Evolutionary conservation across 2,888 invertebrate species (phyloP).

Genomic region (Spialia ferax): DNA sequence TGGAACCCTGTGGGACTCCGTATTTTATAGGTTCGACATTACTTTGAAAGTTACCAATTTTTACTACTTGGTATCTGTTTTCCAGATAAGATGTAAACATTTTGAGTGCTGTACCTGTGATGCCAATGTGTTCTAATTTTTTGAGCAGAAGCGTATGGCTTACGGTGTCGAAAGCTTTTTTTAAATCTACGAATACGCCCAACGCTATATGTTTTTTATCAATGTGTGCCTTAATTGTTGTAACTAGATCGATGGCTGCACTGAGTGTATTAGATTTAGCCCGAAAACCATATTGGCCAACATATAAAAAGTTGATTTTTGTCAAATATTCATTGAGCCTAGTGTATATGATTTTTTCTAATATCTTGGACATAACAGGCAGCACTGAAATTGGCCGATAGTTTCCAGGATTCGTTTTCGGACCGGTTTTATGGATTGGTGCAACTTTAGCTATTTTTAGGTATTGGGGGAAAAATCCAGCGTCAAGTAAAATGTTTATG

Average conservation of each 20-base stretch:
- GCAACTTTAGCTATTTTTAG: background rate
- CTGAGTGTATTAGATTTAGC: background rate
- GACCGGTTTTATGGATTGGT: background rate
- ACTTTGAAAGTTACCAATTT: background rate
- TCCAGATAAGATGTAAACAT: background rate
- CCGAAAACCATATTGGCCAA: background rate
- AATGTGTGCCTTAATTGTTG: background rate
- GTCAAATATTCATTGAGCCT: background rate
- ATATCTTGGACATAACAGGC: background rate
- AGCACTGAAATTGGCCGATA: background rate
- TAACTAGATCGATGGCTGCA: background rate
- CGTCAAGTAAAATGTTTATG: background rate
- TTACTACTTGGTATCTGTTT: background rate
- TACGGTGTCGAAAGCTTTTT: background rate
- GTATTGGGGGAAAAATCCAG: background rate
- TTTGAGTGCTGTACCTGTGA: background rate
- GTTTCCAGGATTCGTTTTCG: background rate
- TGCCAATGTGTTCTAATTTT: background rate
- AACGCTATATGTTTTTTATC: background rate
- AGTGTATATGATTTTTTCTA: conserved; percentile 6
- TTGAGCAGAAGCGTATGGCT: background rate
- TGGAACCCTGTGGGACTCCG: background rate
- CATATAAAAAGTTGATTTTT: conserved; percentile 1
- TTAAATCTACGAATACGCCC: background rate
- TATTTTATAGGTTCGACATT: background rate